phyloP scores from a whole-genome alignment of 2,888 invertebrate genomes.

The Pogonocherus hispidulus region DNA sequence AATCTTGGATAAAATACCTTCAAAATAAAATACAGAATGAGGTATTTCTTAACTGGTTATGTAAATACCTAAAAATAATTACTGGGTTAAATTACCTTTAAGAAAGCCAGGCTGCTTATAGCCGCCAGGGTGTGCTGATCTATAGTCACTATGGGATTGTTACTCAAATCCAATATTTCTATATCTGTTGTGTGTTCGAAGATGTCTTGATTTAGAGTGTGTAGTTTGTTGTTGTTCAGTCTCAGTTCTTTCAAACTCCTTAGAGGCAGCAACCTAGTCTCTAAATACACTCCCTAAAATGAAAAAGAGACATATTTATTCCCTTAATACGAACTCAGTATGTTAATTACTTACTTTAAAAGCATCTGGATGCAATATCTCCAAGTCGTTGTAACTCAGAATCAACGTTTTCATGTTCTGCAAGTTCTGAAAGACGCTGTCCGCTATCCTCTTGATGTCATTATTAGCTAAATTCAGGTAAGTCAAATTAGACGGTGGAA shows the following conservation, averaged over 20 bases:
- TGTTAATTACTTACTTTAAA: conserved; percentile 75
- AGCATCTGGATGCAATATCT: conserved; percentile 74
- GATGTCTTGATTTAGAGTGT: conserved; percentile 78
- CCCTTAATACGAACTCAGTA: neutral
- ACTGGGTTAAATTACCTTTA: conserved; percentile 77
- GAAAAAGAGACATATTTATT: conserved; percentile 36
- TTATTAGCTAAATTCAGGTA: conserved; percentile 76
- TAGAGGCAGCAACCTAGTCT: conserved; percentile 75
- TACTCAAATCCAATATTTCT: conserved; percentile 77
- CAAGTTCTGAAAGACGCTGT: conserved; percentile 76
- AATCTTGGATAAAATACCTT: no score
- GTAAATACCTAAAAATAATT: no score
- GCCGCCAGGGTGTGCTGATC: conserved; percentile 77
- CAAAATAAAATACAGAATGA: no score
- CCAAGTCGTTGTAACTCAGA: conserved; percentile 79
- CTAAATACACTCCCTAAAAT: conserved; percentile 74
- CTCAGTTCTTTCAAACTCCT: conserved; percentile 73
- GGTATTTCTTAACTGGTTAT: neutral
- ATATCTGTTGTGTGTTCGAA: conserved; percentile 82
- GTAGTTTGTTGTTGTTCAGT: conserved; percentile 80
- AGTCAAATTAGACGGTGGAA: conserved; percentile 71
- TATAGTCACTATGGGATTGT: conserved; percentile 81
- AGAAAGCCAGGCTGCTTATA: conserved; percentile 74
- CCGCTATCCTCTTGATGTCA: conserved; percentile 74
- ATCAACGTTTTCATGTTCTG: conserved; percentile 76